These are phyloP conservation scores for Charanyca ferruginea DNA, from an alignment of 2,888 invertebrate species.

Conservation along the genomic window DNA sequence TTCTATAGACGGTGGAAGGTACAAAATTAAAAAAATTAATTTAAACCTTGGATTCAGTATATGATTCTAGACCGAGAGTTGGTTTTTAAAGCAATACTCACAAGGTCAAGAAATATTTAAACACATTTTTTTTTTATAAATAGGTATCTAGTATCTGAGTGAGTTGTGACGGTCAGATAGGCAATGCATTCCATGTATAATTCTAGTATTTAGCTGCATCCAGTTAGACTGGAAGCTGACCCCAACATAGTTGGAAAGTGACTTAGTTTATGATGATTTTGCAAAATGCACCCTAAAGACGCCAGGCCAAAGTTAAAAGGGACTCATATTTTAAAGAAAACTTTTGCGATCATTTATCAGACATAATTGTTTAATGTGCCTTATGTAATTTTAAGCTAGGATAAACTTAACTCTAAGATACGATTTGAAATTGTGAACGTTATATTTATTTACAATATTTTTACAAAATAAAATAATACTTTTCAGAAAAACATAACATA, in stretches of 20 bases:
- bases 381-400: constrained; percentile 32
- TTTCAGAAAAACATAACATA: constrained; percentile 2
- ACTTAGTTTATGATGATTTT: too few species aligned
- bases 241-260: not conserved
- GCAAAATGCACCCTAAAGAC: too few species aligned
- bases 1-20: too few species aligned
- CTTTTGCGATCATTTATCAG: not conserved
- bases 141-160: too few species aligned
- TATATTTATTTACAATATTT: constrained; percentile 51
- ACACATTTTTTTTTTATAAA: too few species aligned
- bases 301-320: not conserved
- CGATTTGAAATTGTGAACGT: constrained; percentile 34
- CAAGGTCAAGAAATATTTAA: too few species aligned
- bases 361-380: constrained; percentile 22
- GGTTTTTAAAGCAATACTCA: too few species aligned
- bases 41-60: too few species aligned
- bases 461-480: constrained; percentile 49
- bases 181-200: too few species aligned
- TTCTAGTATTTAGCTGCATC: not conserved
- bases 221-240: not conserved
- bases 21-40: too few species aligned
- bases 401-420: constrained; percentile 31
- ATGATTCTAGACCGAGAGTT: too few species aligned
- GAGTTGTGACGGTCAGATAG: too few species aligned
- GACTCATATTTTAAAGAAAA: not conserved